phyloP scores from a whole-genome alignment of 2,797 vertebrate genomes.

The Aldrovandia affinis region DNA sequence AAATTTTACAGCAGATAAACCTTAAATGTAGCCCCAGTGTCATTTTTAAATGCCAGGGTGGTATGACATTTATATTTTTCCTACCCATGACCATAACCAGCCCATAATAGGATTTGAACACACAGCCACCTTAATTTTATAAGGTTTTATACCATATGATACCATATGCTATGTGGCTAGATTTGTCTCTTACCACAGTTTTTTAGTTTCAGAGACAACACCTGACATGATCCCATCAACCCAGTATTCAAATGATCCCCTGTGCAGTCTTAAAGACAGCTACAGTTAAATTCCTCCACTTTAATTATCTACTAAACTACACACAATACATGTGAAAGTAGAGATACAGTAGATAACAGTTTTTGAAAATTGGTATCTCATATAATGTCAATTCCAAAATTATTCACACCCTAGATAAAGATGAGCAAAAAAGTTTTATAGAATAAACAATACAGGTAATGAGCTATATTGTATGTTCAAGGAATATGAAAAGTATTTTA shows the following conservation, averaged over 20 bases:
- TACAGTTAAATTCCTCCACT: background rate
- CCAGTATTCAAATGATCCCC: too few relatives aligned
- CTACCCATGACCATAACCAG: background rate
- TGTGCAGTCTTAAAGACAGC: background rate
- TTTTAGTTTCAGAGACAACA: background rate
- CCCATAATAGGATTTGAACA: background rate
- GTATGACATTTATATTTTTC: background rate
- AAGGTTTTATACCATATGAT: background rate
- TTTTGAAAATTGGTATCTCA: too few relatives aligned
- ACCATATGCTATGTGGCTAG: background rate
- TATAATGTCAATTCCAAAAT: too few relatives aligned
- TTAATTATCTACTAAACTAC: background rate
- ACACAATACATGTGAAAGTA: too few relatives aligned
- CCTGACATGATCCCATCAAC: background rate
- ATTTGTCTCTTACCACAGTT: background rate
- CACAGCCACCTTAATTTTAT: background rate
- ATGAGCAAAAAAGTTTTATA: too few relatives aligned
- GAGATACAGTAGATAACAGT: too few relatives aligned
- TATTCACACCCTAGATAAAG: too few relatives aligned
- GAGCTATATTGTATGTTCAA: too few relatives aligned
- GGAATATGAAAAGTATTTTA: too few relatives aligned
- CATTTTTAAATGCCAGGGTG: background rate
- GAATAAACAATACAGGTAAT: too few relatives aligned
- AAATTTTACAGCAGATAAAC: background rate
- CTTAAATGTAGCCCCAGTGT: background rate